A percentile compares a stretch with the other conserved stretches of the same genome.
Conservation (phyloP, 2,888 invertebrate genomes). For the Plagodis dolabraria region DNA sequence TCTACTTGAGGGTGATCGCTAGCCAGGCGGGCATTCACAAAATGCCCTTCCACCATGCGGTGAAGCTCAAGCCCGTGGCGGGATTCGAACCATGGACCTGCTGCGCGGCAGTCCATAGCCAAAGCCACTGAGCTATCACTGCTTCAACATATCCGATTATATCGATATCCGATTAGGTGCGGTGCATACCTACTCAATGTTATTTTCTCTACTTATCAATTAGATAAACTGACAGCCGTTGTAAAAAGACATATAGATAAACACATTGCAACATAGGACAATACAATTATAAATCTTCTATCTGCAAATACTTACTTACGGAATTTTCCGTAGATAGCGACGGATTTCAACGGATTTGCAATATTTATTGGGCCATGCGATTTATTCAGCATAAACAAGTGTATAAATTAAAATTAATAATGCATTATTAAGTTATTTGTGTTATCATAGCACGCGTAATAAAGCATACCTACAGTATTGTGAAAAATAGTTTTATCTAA, state of each 20-base stretch:
- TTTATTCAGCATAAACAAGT: constrained; percentile 16
- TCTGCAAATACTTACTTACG: constrained; percentile 5
- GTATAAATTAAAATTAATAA: constrained; percentile 15
- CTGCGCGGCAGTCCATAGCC: too few relatives aligned
- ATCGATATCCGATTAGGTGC: too few relatives aligned
- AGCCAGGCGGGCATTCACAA: too few relatives aligned
- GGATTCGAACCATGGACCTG: too few relatives aligned
- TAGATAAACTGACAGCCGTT: constrained; percentile 1
- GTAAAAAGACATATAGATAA: constrained; percentile 18
- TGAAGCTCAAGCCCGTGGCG: too few relatives aligned
- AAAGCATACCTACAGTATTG: not conserved
- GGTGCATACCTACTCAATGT: not conserved
- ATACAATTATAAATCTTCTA: constrained; percentile 19
- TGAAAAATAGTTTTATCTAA: too few relatives aligned
- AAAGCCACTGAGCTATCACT: too few relatives aligned
- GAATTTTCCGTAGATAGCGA: constrained; percentile 28
- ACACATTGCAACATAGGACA: constrained; percentile 15
- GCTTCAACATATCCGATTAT: too few relatives aligned
- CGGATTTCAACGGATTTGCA: constrained; percentile 20
- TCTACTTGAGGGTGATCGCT: too few relatives aligned
- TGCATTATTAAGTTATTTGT: constrained; percentile 7
- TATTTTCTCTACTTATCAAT: constrained; percentile 9
- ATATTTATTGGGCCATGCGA: constrained; percentile 2
- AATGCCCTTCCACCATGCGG: too few relatives aligned
- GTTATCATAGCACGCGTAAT: not conserved